Evolutionary conservation across 2,888 invertebrate genomes (phyloP).

Genomic region (Corbicula japonica): DNA sequence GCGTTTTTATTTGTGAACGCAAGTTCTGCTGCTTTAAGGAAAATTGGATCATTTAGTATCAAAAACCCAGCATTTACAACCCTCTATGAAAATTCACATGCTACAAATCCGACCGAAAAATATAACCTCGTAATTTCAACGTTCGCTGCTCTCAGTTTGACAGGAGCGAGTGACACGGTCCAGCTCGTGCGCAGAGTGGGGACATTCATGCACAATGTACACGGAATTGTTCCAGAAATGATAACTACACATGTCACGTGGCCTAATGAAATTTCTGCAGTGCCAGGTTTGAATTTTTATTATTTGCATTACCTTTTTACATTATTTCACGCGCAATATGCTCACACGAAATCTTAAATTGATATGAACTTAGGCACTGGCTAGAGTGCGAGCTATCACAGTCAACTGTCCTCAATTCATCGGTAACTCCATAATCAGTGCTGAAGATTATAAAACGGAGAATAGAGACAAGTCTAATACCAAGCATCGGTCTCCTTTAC

Average conservation of each 20-base stretch:
- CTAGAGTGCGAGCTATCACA: too few species aligned
- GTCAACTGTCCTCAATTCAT: too few species aligned
- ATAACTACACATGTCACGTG: slow-evolving; percentile 63
- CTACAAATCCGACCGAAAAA: slow-evolving; percentile 12
- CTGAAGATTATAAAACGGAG: too few species aligned
- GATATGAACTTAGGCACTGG: too few species aligned
- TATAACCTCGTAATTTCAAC: slow-evolving; percentile 66
- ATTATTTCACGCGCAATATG: too few species aligned
- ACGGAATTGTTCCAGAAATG: slow-evolving; percentile 50
- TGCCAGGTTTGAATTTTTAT: too few species aligned
- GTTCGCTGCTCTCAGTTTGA: slow-evolving; percentile 61
- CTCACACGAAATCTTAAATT: too few species aligned
- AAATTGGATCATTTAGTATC: slow-evolving; percentile 44
- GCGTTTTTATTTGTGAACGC: neutral
- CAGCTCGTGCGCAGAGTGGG: slow-evolving; percentile 62
- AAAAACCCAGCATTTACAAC: slow-evolving; percentile 55
- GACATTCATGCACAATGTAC: slow-evolving; percentile 44
- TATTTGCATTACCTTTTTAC: too few species aligned
- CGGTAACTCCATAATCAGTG: too few species aligned
- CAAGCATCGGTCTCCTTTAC: too few species aligned
- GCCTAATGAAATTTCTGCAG: slow-evolving; percentile 68
- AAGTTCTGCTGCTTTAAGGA: slow-evolving; percentile 15
- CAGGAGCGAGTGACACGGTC: slow-evolving; percentile 60
- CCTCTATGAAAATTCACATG: slow-evolving; percentile 28
- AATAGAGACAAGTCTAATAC: too few species aligned